Percentiles rank a stretch among this genome's conserved stretches.
These are phyloP conservation scores for Nasonia vitripennis DNA, from an alignment of 1,140 invertebrate genomes.

Conservation along the genomic window DNA sequence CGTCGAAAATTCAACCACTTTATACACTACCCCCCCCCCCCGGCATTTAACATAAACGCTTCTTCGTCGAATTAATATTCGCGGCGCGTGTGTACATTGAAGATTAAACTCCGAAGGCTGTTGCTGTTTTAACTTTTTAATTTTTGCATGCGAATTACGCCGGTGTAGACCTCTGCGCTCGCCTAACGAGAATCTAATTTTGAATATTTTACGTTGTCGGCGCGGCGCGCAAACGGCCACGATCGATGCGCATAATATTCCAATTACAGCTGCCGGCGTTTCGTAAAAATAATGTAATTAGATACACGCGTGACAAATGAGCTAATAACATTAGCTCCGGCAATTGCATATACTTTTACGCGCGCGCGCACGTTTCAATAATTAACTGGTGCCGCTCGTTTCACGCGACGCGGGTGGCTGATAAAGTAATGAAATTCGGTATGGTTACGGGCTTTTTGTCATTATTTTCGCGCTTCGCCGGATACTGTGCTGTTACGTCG, in stretches of 20 bases:
- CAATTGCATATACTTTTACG: conserved; percentile 3
- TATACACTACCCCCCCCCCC: not conserved
- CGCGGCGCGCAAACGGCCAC: not conserved
- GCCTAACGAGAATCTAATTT: conserved; percentile 51
- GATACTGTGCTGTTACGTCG: not conserved
- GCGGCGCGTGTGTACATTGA: conserved; percentile 17
- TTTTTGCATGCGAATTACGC: conserved; percentile 47
- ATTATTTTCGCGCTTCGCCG: not conserved
- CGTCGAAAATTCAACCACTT: not conserved
- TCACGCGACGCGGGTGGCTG: not conserved
- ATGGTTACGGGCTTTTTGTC: not conserved
- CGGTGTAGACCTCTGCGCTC: not conserved
- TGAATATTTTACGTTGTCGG: conserved; percentile 44
- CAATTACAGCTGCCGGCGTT: conserved; percentile 34
- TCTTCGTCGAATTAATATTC: conserved; percentile 40
- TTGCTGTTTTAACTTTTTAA: conserved; percentile 51
- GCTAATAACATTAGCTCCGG: conserved; percentile 9
- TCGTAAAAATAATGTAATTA: conserved; percentile 47
- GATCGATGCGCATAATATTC: conserved; percentile 47
- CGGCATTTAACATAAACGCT: conserved; percentile 37
- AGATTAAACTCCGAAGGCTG: conserved; percentile 47
- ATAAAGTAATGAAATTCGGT: not conserved
- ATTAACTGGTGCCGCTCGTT: not conserved
- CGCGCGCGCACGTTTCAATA: not conserved
- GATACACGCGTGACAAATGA: conserved; percentile 29